Evolutionary conservation across 1,140 invertebrate species (phyloP), one percentile per base, ranked within the genome.

Genomic region (Drosophila mauritiana): DNA sequence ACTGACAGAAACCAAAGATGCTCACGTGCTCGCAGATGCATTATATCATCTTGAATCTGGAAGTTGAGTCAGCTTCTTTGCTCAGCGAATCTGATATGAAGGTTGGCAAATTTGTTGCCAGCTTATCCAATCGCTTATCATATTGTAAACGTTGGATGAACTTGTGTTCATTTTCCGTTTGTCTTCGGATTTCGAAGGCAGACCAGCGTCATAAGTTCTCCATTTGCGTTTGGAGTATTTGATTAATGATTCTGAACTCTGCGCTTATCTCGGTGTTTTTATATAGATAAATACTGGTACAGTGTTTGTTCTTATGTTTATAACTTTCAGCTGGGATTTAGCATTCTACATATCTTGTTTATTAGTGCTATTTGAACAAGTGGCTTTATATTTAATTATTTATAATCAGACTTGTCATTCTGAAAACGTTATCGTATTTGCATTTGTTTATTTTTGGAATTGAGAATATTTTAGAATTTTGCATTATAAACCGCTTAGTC

Each of bases 81-180:
- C 27, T 25, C 10, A 40, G 22, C 20, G 58, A 51, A 67, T 65
- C 45, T 64, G 48, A 64, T 59, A 39, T 43, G 2, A 17, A 17
- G 25, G 22, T n/a, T 61, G 34, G 31, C 57, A 8, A 40, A 40
- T 56, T 25, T 45, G 12, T 57, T 25, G 25, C 20, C 25, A 15
- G 12, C 15, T 63, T 63, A 64, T 61, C 31, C 55, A 64, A 64
- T 61, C 36, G 61, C 58, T 53, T 59, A 65, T 68, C 46, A 51
- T 42, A 43, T 65, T 48, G 34, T 43, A 65, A 36, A 27, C 7
- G 17, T 46, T 15, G n/a, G 45, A 36, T 42, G 49, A 67, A 43
- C 46, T 45, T 53, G 20, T 31, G 10, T 43, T 27, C 59, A 59
- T 13, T 59, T 45, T 43, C 0, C 27, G 37, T 53, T 53, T 53